Percentiles rank a stretch among this genome's conserved stretches.
phyloP scores from a whole-genome alignment of 2,113 vertebrate genomes.

The Hippoglossus stenolepis region DNA sequence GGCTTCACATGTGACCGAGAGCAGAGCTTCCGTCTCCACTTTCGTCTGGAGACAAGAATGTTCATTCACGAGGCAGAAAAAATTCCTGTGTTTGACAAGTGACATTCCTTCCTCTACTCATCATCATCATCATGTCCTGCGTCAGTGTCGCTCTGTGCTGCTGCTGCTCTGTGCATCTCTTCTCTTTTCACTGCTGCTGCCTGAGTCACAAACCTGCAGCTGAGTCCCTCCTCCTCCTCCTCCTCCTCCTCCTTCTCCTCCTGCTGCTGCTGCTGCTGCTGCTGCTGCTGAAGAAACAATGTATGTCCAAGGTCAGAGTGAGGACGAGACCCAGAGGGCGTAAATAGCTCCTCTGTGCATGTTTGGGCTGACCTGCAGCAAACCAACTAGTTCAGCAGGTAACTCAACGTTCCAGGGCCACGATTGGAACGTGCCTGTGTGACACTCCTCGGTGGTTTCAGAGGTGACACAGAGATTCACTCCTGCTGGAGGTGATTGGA shows the following conservation, averaged over 20 bases:
- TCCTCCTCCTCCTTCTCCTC: too few species aligned
- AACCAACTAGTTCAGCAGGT: constrained; percentile 41
- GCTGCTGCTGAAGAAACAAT: neutral
- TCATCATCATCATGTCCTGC: neutral
- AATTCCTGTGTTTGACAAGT: neutral
- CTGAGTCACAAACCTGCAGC: neutral
- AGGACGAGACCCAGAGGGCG: neutral
- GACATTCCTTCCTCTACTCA: neutral
- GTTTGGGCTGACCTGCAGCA: neutral
- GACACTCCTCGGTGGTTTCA: neutral
- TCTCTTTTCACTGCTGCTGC: neutral
- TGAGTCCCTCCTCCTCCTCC: neutral
- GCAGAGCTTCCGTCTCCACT: neutral
- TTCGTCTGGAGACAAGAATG: constrained; percentile 11
- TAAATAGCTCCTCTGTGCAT: too few species aligned
- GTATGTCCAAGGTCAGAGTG: neutral
- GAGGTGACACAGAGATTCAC: constrained; percentile 13
- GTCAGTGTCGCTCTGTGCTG: neutral
- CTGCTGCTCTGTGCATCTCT: neutral
- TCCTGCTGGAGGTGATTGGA: constrained; percentile 39
- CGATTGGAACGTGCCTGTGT: neutral
- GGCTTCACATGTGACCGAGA: constrained; percentile 32
- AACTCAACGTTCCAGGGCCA: neutral
- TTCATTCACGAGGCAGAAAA: constrained; percentile 12
- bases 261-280: neutral